Evolutionary conservation across 2,797 vertebrate species (phyloP).

Genomic region (Euthynnus affinis): DNA sequence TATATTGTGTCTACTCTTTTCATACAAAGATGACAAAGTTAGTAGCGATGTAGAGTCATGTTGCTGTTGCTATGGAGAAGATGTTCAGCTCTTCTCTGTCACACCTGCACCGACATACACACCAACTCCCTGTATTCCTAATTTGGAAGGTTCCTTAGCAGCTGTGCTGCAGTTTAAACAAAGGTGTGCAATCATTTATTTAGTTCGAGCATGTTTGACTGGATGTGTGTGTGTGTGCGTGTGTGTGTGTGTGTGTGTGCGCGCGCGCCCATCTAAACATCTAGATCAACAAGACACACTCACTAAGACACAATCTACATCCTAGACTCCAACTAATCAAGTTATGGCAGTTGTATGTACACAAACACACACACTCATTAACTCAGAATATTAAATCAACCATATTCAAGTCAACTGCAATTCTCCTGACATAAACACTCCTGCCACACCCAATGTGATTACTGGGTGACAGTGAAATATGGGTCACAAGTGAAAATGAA

Average conservation of each 20-base stretch:
- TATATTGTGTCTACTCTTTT: too few relatives aligned
- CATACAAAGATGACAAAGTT: not conserved
- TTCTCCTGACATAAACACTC: not conserved
- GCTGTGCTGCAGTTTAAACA: not conserved
- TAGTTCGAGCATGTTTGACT: not conserved
- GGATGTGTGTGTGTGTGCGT: not conserved
- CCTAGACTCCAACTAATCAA: not conserved
- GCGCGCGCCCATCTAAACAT: not conserved
- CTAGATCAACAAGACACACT: not conserved
- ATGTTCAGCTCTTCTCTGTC: not conserved
- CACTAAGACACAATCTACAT: not conserved
- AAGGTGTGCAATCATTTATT: not conserved
- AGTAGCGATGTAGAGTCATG: not conserved
- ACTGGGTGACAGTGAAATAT: constrained; percentile 40
- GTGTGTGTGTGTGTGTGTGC: not conserved
- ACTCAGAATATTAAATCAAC: constrained; percentile 10
- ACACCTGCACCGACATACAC: not conserved
- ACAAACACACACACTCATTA: constrained; percentile 9
- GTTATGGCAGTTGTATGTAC: not conserved
- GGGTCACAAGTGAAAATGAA: constrained; percentile 1
- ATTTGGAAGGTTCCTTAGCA: not conserved
- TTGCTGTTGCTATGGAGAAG: constrained; percentile 17
- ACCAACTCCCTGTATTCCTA: not conserved
- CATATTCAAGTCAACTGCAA: constrained; percentile 2
- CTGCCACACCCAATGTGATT: constrained; percentile 28